Conservation (phyloP, 2,888 invertebrate genomes). For the Aleiodes leptofemur region DNA sequence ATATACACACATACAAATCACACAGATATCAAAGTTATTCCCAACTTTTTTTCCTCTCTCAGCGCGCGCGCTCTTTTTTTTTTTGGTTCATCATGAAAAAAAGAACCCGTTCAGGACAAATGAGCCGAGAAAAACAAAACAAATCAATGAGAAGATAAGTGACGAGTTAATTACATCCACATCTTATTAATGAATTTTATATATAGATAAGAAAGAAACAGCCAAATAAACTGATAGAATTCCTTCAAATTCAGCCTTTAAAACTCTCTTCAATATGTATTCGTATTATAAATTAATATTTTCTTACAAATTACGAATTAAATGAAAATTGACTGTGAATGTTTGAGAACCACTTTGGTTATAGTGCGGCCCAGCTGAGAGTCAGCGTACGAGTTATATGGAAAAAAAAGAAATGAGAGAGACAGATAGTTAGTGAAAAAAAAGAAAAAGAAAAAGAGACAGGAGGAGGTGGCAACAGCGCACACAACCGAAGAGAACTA, state of each 20-base stretch:
- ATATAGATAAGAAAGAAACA: no score
- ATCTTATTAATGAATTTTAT: no score
- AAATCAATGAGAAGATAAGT: not conserved
- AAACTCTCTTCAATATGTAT: no score
- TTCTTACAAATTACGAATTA: no score
- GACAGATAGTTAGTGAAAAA: constrained; percentile 7
- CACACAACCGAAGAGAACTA: constrained; percentile 56
- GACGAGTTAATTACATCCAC: constrained; percentile 5
- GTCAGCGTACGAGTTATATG: constrained; percentile 49
- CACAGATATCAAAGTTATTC: constrained; percentile 6
- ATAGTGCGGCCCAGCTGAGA: constrained; percentile 65
- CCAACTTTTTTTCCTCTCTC: not conserved
- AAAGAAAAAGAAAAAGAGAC: not conserved
- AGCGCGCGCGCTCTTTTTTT: not conserved
- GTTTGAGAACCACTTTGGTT: constrained; percentile 62
- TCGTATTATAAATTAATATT: no score
- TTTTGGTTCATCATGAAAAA: constrained; percentile 13
- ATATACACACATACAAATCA: no score
- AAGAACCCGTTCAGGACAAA: not conserved
- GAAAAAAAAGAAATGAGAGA: constrained; percentile 20
- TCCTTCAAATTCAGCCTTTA: no score
- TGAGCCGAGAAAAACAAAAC: not conserved
- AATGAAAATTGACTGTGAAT: not conserved
- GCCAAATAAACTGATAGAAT: no score
- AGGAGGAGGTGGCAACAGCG: constrained; percentile 71